Evolutionary conservation across 1,140 invertebrate species (phyloP), one percentile per base, ranked within the genome.

Genomic region (Drosophila pseudoobscura): DNA sequence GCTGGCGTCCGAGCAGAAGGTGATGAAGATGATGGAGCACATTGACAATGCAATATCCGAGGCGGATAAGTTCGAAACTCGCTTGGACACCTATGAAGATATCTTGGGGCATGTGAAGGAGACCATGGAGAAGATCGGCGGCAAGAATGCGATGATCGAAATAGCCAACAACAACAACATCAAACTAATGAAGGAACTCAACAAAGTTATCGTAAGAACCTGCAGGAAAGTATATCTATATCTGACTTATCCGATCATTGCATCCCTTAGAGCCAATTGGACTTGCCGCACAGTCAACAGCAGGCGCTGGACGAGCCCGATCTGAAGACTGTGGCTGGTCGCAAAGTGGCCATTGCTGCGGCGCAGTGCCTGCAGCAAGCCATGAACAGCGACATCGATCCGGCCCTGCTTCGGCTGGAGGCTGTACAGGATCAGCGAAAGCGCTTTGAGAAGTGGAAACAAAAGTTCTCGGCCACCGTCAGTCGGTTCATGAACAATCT

Each of bases 351-450:
- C 45, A 95, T 96, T 39, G 92, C 93, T 47, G 97, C 97, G 29
- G 97, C 96, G 13, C 94, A 95, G 78, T 95, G 95, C 15, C 92
- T 98, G 59, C 94, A 97, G 63, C 93, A 94, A 76, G 97, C 96
- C 44, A 94, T 97, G 89, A 95, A 95, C 84, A 94, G 94, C 44
- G 93, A 96, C 64, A 93, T 95, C 17, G 93, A 94, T 89, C 93
- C 94, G 9, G 93, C 94, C 4, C 85, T 96, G 29, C 87, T 94
- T 3, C 95, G 95, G 71, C 93, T 98, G 90, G 94, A 94, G 55
- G 97, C 97, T 41, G 96, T 98, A 3, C 95, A 96, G 85, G 97
- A 99, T 92, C 97, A 98, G 91, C 95, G 95, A 89, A 95, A 96
- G 78, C 94, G 95, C 22, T 95, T 98, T 77, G 95, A 96, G 53